Base-by-base conservation (phyloP, 1,140 invertebrate genomes). In the Aphelinus atriplicis region DNA sequence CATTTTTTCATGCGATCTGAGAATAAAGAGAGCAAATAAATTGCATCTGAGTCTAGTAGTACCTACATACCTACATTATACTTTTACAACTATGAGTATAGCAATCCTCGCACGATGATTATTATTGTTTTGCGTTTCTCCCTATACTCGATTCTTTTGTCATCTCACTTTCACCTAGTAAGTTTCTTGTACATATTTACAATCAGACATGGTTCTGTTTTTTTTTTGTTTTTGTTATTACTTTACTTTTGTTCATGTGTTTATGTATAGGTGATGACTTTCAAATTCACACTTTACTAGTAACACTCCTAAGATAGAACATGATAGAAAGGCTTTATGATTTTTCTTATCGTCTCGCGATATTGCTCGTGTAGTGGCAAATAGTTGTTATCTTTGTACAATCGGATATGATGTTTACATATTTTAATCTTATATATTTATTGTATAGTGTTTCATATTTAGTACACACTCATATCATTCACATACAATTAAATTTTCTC, bases 311-410 rank as follows among this genome's bases (percentile, higher is more conserved):
- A 64, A 71, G 43, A 71, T 53, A 56, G 42, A 56, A 70, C 55
- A 55, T 63, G 53, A 55, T 71, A 71, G 68, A 64, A 71, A 71
- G 70, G 70, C 70, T 71, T 46, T 26, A 26, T 51, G 1, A 43
- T 53, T 10, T 51, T 55, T 47, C 63, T 68, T 69, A 61, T 68
- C n/a, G 6, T 53, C 46, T 61, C 47, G 26, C 58, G 50, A 67
- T 68, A 75, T 68, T 63, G 56, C 51, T 69, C 73, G 3, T n/a
- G 3, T 68, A 63, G 53, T 56, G 62, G 47, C 45, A 42, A 53
- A 64, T 64, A 64, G 3, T 66, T 72, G 2, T 57, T 26, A 26
- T 64, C 6, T 58, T 65, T 76, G 48, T 69, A 55, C 51, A 73
- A 45, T 74, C 9, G 7, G 60, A 61, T 48, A 60, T 26, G 46